These are phyloP conservation scores for Drosophila baimaii DNA, from an alignment of 1,140 invertebrate genomes.

Conservation along the genomic window DNA sequence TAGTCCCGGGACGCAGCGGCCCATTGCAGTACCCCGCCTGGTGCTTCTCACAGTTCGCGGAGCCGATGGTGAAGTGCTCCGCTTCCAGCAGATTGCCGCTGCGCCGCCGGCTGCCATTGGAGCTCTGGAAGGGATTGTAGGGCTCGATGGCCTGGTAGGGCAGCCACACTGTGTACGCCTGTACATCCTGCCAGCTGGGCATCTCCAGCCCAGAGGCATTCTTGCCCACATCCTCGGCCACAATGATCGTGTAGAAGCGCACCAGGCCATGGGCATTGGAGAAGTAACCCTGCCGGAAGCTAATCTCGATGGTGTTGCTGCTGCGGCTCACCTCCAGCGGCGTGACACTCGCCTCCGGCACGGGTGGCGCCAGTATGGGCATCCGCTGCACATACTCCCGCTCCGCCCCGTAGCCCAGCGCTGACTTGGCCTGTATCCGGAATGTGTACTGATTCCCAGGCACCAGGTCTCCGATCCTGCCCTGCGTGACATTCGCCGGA, in stretches of 20 bases:
- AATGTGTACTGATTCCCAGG: slow-evolving; percentile 94
- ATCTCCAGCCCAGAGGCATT: slow-evolving; percentile 92
- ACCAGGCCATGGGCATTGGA: slow-evolving; percentile 94
- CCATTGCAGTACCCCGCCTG: slow-evolving; percentile 95
- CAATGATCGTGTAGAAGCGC: slow-evolving; percentile 94
- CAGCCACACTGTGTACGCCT: slow-evolving; percentile 93
- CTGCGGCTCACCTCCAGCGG: slow-evolving; percentile 92
- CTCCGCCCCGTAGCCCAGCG: slow-evolving; percentile 91
- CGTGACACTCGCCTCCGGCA: slow-evolving; percentile 89
- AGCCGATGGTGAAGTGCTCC: slow-evolving; percentile 94
- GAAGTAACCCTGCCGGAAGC: slow-evolving; percentile 95
- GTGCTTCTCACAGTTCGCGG: slow-evolving; percentile 90
- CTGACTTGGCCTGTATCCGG: slow-evolving; percentile 93
- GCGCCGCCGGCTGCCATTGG: slow-evolving; percentile 84
- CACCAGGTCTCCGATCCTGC: slow-evolving; percentile 89
- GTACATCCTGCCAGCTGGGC: slow-evolving; percentile 96
- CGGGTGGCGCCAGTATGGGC: slow-evolving; percentile 94
- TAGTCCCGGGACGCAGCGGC: slow-evolving; percentile 94
- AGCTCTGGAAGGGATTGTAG: slow-evolving; percentile 93
- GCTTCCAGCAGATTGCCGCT: not conserved
- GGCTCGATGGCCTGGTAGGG: slow-evolving; percentile 96
- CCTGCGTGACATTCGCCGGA: slow-evolving; percentile 87
- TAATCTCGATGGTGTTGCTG: slow-evolving; percentile 92
- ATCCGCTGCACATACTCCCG: slow-evolving; percentile 90
- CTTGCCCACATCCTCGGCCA: slow-evolving; percentile 94